Base-by-base conservation (phyloP, 2,888 invertebrate species). In the Aleiodes leptofemur region DNA sequence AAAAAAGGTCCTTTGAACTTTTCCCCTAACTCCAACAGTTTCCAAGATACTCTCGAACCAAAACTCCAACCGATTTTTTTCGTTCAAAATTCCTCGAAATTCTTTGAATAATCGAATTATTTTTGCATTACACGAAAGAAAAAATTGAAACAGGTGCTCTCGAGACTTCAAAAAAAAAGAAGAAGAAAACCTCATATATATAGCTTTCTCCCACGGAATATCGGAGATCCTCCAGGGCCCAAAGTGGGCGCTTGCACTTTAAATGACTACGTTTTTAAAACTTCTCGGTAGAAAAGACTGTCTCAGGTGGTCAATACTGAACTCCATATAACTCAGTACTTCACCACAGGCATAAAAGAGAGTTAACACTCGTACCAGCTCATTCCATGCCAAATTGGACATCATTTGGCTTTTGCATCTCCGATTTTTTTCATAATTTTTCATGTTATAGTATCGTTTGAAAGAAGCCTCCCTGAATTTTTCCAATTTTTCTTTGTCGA, bases 191-290 rank as follows among this genome's bases (percentile, higher is more conserved):
- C 3, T 38, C 38, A 43, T 43, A 16, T 64, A 64, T 48, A 43
- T 16, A 23, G 64, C 64, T 64, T 64, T 64, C 64, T 64, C 64
- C 64, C 64, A 64, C 64, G 64, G 64, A 16, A 48, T 43, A 64
- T 48, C 48, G 16, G 43, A 43, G 43, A 64, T 48, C 64, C 14
- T 48, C 64, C 14, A 14, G 55, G 4, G 55, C 64, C 48, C 43
- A 48, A 64, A 64, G 48, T 43, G 43, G 64, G 43, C 43, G 43
- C 43, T 61, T 66, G 50, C 51, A 68, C 31, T 31, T 68, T 31
- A 51, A 51, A 68, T 68, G 50, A 23, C 51, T 68, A 68, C 68
- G 23, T 68, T 51, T 29, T 50, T 29, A 50, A 31, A 50, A 31
- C 31, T 68, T 50, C 50, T 68, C 14, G 53, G 68, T 68, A 68